phyloP scores from a whole-genome alignment of 2,888 invertebrate genomes.

The Alcis repandata region DNA sequence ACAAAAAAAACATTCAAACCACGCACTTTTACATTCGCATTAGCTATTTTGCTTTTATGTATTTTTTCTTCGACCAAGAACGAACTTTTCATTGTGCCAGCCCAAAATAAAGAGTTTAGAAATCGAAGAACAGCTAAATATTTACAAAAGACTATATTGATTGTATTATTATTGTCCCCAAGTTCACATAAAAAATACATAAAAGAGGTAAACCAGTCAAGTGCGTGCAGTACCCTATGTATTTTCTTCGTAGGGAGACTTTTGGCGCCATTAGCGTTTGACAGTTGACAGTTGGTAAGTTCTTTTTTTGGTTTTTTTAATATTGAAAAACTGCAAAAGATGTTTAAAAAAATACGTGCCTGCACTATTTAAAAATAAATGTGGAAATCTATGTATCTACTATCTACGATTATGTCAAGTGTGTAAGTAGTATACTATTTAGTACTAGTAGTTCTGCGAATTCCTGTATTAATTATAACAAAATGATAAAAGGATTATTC shows the following conservation, averaged over 20 bases:
- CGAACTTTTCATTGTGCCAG: slow-evolving; percentile 9
- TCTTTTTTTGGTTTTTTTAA: too few relatives aligned
- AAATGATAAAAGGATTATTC: too few relatives aligned
- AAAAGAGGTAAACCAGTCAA: slow-evolving; percentile 1
- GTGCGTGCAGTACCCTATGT: background rate
- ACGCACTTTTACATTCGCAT: too few relatives aligned
- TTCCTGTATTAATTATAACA: too few relatives aligned
- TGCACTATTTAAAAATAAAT: too few relatives aligned
- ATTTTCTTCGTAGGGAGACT: background rate
- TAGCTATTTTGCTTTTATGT: background rate
- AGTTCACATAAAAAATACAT: slow-evolving; percentile 7
- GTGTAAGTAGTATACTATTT: too few relatives aligned
- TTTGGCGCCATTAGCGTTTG: background rate
- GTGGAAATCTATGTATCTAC: too few relatives aligned
- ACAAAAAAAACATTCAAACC: too few relatives aligned
- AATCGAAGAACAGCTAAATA: slow-evolving; percentile 1
- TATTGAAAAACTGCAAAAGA: too few relatives aligned
- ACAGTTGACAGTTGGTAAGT: slow-evolving; percentile 6
- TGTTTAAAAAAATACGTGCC: background rate
- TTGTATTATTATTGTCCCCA: slow-evolving; percentile 2
- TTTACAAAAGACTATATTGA: slow-evolving; percentile 1
- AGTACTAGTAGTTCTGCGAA: too few relatives aligned
- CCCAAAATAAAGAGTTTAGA: background rate
- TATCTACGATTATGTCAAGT: too few relatives aligned
- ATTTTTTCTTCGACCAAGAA: slow-evolving; percentile 4